phyloP scores from a whole-genome alignment of 1,140 invertebrate species.

The Chironomus striatipennis region DNA sequence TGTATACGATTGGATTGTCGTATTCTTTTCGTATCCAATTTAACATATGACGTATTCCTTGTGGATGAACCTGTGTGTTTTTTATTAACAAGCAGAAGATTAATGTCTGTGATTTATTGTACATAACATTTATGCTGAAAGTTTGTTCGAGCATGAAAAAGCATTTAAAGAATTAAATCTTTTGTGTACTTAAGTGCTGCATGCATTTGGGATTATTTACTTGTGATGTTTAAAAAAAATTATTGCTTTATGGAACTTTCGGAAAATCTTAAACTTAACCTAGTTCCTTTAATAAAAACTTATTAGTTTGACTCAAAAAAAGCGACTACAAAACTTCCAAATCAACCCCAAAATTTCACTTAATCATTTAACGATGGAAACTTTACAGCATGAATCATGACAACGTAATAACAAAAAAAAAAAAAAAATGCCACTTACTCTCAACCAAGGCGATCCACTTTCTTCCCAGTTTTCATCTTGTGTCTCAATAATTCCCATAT shows the following conservation, averaged over 20 bases:
- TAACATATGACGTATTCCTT: constrained; percentile 56
- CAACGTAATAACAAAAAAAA: too few relatives aligned
- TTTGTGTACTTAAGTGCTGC: too few relatives aligned
- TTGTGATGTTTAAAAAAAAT: too few relatives aligned
- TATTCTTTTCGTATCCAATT: constrained; percentile 61
- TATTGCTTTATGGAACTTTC: too few relatives aligned
- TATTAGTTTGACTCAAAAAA: too few relatives aligned
- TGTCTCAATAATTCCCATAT: constrained; percentile 41
- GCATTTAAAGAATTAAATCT: constrained; percentile 7
- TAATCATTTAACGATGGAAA: too few relatives aligned
- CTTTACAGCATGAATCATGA: too few relatives aligned
- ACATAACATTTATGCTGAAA: background rate
- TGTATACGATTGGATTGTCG: constrained; percentile 54
- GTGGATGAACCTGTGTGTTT: constrained; percentile 52
- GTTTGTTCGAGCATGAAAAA: background rate
- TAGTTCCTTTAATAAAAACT: too few relatives aligned
- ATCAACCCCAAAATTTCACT: too few relatives aligned
- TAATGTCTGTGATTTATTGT: constrained; percentile 16
- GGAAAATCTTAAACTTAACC: too few relatives aligned
- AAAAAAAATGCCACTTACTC: constrained; percentile 39
- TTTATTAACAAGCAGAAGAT: constrained; percentile 25
- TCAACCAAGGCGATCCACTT: constrained; percentile 44
- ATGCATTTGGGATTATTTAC: too few relatives aligned
- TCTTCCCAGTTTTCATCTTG: constrained; percentile 42
- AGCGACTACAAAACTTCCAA: too few relatives aligned